Evolutionary conservation across 2,888 invertebrate genomes (phyloP).

Genomic region (Neoaliturus tenellus): DNA sequence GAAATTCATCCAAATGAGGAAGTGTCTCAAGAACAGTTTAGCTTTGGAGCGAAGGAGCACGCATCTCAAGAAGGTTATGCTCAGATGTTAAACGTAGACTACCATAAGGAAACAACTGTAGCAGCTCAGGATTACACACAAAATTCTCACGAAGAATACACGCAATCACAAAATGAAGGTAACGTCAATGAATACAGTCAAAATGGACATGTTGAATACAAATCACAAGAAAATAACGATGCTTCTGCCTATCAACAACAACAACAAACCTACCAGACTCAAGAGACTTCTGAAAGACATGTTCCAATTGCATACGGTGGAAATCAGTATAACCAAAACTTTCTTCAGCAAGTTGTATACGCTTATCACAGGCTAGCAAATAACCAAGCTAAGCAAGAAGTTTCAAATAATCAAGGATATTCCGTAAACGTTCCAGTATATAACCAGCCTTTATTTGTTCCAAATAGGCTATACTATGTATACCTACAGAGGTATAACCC

Average conservation of each 20-base stretch:
- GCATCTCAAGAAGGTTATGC: neutral
- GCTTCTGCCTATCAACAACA: slow-evolving; percentile 3
- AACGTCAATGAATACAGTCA: neutral
- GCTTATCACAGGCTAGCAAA: slow-evolving; percentile 58
- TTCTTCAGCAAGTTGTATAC: slow-evolving; percentile 55
- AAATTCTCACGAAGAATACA: neutral
- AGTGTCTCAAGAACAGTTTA: neutral
- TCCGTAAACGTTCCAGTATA: neutral
- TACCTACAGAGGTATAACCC: slow-evolving; percentile 57
- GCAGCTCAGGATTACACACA: slow-evolving; percentile 3
- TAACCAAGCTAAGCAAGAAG: neutral
- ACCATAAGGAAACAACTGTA: neutral
- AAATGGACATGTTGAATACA: neutral
- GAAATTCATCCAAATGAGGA: slow-evolving; percentile 58
- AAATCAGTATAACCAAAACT: slow-evolving; percentile 45
- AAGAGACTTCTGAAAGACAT: neutral
- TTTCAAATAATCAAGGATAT: neutral
- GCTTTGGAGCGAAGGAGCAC: neutral
- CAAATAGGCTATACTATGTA: slow-evolving; percentile 55
- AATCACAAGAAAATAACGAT: slow-evolving; percentile 3
- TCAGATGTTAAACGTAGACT: neutral
- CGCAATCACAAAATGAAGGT: neutral
- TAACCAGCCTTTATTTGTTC: slow-evolving; percentile 36
- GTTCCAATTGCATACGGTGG: neutral
- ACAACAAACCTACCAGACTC: neutral